Percentiles rank a stretch among this genome's conserved stretches.
phyloP scores from a whole-genome alignment of 2,888 invertebrate species.

The Acrobasis consociella region DNA sequence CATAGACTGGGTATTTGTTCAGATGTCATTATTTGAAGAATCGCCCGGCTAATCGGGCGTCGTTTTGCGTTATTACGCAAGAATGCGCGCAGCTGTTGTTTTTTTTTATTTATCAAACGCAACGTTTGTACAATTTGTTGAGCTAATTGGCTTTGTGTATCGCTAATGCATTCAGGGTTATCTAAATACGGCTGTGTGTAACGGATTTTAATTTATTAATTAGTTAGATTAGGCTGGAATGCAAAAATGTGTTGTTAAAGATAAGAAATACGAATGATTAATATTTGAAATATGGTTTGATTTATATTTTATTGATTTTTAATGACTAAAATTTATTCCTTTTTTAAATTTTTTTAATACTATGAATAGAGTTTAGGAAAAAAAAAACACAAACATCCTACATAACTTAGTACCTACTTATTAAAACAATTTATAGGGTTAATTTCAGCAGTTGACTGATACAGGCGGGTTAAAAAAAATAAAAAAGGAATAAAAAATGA shows the following conservation, averaged over 20 bases:
- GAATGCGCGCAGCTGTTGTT: constrained; percentile 57
- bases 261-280: too few species aligned
- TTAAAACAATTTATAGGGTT: too few species aligned
- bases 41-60: constrained; percentile 48
- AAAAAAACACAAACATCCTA: too few species aligned
- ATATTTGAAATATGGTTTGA: too few species aligned
- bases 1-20: constrained; percentile 52
- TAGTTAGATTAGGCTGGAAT: neutral
- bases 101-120: constrained; percentile 41
- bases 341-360: too few species aligned
- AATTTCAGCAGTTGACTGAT: too few species aligned
- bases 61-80: constrained; percentile 53
- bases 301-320: too few species aligned
- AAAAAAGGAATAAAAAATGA: too few species aligned
- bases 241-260: constrained; percentile 4
- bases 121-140: constrained; percentile 43
- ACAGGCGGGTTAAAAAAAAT: too few species aligned
- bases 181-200: constrained; percentile 16
- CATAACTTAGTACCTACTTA: too few species aligned
- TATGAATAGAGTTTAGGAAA: too few species aligned
- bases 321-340: too few species aligned
- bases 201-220: constrained; percentile 2
- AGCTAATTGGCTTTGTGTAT: constrained; percentile 52
- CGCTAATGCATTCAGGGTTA: constrained; percentile 17
- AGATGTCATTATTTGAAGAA: constrained; percentile 65